A percentile compares a stretch with the other conserved stretches of the same genome.
These are phyloP conservation scores for Steinernema carpocapsae DNA, from an alignment of 2,888 invertebrate species.

Conservation along the genomic window DNA sequence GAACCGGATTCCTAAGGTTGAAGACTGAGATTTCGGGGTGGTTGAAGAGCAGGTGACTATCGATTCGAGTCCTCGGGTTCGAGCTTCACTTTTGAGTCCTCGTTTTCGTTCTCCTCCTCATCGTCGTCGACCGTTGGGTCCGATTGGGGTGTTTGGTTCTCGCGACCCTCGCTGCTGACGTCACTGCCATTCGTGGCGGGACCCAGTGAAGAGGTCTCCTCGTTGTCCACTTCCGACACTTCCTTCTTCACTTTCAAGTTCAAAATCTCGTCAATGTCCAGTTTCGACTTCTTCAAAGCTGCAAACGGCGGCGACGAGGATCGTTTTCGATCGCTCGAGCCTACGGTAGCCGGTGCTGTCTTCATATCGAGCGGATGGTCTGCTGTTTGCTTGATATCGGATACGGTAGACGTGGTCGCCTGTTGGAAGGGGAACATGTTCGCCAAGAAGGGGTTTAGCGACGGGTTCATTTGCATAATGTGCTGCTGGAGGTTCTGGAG, in stretches of 20 bases:
- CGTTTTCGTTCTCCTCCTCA: background rate
- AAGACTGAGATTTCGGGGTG: slow-evolving; percentile 3
- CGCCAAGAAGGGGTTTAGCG: slow-evolving; percentile 24
- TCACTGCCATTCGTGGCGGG: slow-evolving; percentile 17
- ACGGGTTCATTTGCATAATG: slow-evolving; percentile 22
- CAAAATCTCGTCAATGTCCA: slow-evolving; percentile 17
- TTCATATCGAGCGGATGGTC: background rate
- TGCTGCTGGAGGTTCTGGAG: slow-evolving; percentile 16
- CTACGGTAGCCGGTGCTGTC: no score
- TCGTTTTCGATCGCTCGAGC: no score
- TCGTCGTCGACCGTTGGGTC: background rate
- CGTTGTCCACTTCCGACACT: background rate
- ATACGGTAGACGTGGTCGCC: slow-evolving; percentile 25
- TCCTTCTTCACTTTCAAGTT: slow-evolving; percentile 23
- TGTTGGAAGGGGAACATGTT: slow-evolving; percentile 18
- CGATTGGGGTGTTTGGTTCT: slow-evolving; percentile 2
- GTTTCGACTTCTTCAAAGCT: background rate
- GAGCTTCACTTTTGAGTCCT: background rate
- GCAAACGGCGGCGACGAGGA: background rate
- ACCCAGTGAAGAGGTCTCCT: background rate
- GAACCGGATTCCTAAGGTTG: slow-evolving; percentile 23
- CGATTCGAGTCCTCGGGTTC: background rate
- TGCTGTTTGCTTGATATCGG: background rate
- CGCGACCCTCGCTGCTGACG: slow-evolving; percentile 16
- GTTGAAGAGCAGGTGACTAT: background rate